Conservation (phyloP, 1,140 invertebrate species). For the Oreohelix idahoensis region DNA sequence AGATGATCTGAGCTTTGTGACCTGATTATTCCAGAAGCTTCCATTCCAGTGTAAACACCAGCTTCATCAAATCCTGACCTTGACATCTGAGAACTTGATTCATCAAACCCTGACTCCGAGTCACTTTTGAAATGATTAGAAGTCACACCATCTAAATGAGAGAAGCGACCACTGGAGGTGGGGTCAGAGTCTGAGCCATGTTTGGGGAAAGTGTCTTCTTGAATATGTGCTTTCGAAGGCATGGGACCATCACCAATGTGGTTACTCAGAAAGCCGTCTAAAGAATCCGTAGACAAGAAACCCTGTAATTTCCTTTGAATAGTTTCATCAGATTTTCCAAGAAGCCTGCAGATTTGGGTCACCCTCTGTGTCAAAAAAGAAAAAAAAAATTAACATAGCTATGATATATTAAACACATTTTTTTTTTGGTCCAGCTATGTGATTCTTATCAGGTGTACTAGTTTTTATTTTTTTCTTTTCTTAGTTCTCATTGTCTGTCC, state of each 20-base stretch:
- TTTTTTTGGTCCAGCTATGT: too few relatives aligned
- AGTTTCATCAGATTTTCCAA: conserved; percentile 68
- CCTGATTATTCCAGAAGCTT: conserved; percentile 51
- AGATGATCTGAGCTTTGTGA: conserved; percentile 62
- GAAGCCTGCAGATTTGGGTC: conserved; percentile 62
- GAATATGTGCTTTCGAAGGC: conserved; percentile 27
- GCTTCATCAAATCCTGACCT: conserved; percentile 68
- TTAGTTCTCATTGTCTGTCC: too few relatives aligned
- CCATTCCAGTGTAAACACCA: conserved; percentile 53
- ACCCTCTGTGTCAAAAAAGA: conserved; percentile 59
- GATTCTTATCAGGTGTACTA: too few relatives aligned
- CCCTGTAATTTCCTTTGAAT: conserved; percentile 68
- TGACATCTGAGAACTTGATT: conserved; percentile 62
- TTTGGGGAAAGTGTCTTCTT: conserved; percentile 14
- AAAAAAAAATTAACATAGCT: conserved; percentile 15
- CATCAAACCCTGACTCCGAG: conserved; percentile 72
- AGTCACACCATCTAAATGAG: conserved; percentile 29
- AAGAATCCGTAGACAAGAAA: conserved; percentile 64
- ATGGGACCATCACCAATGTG: conserved; percentile 42
- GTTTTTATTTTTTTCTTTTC: too few relatives aligned
- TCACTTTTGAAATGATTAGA: conserved; percentile 66
- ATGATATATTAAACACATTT: too few relatives aligned
- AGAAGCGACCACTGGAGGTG: conserved; percentile 32
- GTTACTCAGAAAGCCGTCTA: conserved; percentile 53
- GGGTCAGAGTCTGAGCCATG: conserved; percentile 29